Conservation (phyloP, 2,797 vertebrate species). For the Triplophysa bombifrons region DNA sequence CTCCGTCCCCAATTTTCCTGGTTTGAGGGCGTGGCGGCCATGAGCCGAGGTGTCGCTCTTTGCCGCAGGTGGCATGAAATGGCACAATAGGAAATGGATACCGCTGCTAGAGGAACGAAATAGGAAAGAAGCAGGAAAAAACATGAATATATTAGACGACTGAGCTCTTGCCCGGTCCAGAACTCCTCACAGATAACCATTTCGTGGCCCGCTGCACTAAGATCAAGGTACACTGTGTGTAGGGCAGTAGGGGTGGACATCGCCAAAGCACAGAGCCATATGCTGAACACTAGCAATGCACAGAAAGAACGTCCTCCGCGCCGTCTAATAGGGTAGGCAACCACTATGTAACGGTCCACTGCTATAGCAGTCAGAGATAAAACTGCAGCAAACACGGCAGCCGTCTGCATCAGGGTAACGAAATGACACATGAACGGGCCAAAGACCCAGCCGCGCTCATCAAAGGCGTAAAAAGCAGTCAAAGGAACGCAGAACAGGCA, state of each 20-base stretch:
- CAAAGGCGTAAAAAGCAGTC: conserved; percentile 84
- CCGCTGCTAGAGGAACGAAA: conserved; percentile 81
- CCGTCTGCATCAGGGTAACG: conserved; percentile 81
- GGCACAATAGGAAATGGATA: conserved; percentile 85
- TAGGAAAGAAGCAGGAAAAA: conserved; percentile 85
- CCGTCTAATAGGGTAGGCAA: conserved; percentile 83
- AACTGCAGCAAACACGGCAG: conserved; percentile 83
- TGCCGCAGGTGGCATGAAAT: conserved; percentile 80
- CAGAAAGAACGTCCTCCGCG: conserved; percentile 78
- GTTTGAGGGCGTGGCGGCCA: conserved; percentile 66
- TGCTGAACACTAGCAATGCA: conserved; percentile 73
- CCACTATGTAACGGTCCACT: conserved; percentile 86
- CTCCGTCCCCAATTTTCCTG: conserved; percentile 77
- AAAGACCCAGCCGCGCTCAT: conserved; percentile 84
- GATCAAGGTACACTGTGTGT: conserved; percentile 83
- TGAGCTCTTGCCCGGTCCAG: conserved; percentile 79
- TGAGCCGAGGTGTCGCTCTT: conserved; percentile 73
- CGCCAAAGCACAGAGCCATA: conserved; percentile 81
- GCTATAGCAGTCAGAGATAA: conserved; percentile 88
- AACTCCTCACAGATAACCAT: conserved; percentile 89
- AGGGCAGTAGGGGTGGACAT: conserved; percentile 78
- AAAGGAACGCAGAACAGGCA: conserved; percentile 85
- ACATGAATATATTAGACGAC: conserved; percentile 83
- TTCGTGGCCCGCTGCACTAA: conserved; percentile 78
- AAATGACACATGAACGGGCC: conserved; percentile 84